Percentiles rank a stretch among this genome's conserved stretches.
phyloP scores from a whole-genome alignment of 2,888 invertebrate species.

The Hetaerina titia region DNA sequence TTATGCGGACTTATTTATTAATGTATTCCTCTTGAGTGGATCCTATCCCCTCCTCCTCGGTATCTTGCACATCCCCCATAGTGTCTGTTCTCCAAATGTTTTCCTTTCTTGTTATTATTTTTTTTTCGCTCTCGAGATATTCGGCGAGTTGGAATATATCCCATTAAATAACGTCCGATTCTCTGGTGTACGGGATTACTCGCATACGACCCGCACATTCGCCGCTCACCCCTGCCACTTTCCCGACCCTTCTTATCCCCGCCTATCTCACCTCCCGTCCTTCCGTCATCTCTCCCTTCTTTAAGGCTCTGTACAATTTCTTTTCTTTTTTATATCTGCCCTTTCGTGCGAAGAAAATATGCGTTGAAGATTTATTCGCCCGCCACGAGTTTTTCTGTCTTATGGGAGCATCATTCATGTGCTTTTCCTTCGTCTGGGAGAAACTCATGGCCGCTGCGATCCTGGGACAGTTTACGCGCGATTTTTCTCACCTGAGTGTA shows the following conservation, averaged over 20 bases:
- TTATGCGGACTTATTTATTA: conserved; percentile 62
- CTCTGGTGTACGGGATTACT: conserved; percentile 32
- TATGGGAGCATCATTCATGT: conserved; percentile 4
- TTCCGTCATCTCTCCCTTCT: not conserved
- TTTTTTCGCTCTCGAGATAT: not conserved
- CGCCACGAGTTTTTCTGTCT: conserved; percentile 15
- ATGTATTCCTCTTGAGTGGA: conserved; percentile 53
- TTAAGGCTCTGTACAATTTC: not conserved
- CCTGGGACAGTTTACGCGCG: not conserved
- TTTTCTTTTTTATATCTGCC: not conserved
- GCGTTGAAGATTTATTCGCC: conserved; percentile 16
- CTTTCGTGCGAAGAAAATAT: not conserved
- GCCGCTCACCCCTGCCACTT: not conserved
- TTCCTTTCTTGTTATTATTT: not conserved
- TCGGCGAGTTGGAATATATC: not conserved
- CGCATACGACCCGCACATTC: not conserved
- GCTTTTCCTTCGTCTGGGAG: not conserved
- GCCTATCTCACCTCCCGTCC: not conserved
- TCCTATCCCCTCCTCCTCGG: not conserved
- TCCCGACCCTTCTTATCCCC: not conserved
- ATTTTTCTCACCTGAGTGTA: not conserved
- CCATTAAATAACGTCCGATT: conserved; percentile 57
- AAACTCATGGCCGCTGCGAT: not conserved
- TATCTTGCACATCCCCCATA: conserved; percentile 33
- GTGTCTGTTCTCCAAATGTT: not conserved